These are phyloP conservation scores for Smittia aterrima DNA, from an alignment of 2,888 invertebrate species.

Conservation along the genomic window DNA sequence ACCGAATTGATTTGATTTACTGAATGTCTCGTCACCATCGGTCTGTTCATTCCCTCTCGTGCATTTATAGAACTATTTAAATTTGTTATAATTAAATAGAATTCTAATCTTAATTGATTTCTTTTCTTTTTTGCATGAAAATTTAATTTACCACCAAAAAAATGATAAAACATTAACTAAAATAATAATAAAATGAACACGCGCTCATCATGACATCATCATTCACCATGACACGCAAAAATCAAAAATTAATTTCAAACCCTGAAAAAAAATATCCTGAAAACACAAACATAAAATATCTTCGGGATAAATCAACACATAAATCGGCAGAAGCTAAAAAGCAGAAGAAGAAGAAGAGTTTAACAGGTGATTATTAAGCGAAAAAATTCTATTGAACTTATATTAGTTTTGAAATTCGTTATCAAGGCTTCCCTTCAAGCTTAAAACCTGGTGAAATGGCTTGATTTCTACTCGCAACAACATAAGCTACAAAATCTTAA, in stretches of 20 bases:
- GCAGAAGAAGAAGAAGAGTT: constrained; percentile 90
- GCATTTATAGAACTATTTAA: too few relatives aligned
- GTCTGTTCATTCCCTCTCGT: too few relatives aligned
- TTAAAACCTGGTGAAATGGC: constrained; percentile 2
- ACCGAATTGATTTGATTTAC: too few relatives aligned
- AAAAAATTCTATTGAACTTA: constrained; percentile 12
- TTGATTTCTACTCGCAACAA: neutral
- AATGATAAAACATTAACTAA: constrained; percentile 24
- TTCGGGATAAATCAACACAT: constrained; percentile 28
- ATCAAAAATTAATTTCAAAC: neutral
- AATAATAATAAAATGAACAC: constrained; percentile 30
- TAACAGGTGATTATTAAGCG: constrained; percentile 70
- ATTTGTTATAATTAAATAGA: neutral
- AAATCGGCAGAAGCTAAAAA: constrained; percentile 83
- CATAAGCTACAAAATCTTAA: constrained; percentile 2
- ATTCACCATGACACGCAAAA: constrained; percentile 34
- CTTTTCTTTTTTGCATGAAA: constrained; percentile 39
- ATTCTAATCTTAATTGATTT: constrained; percentile 22
- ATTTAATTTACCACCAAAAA: constrained; percentile 39
- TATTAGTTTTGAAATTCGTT: neutral
- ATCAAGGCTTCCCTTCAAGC: neutral
- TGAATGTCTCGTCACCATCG: too few relatives aligned
- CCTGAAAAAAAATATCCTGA: constrained; percentile 40
- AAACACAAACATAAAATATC: constrained; percentile 42
- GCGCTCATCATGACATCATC: constrained; percentile 21